Conservation (phyloP, 2,797 vertebrate genomes). For the Thripadectes ignobilis region DNA sequence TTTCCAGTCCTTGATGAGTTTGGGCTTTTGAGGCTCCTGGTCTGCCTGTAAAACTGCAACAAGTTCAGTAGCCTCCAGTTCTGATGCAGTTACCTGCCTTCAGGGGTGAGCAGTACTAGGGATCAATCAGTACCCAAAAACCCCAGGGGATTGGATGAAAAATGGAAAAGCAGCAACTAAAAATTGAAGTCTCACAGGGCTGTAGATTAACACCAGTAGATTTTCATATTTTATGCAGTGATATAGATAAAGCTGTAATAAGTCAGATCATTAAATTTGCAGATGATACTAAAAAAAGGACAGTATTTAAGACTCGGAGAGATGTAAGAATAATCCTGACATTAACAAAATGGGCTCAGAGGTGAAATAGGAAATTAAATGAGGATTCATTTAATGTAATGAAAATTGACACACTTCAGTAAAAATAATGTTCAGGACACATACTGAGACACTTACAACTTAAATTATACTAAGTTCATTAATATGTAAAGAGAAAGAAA, state of each 20-base stretch:
- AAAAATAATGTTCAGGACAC: conserved; percentile 57
- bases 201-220: conserved; percentile 27
- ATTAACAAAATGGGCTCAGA: conserved; percentile 60
- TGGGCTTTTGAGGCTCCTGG: neutral
- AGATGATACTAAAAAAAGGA: conserved; percentile 49
- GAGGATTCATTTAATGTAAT: conserved; percentile 20
- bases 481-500: conserved; percentile 17
- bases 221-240: conserved; percentile 61
- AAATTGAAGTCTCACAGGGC: neutral
- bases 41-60: neutral
- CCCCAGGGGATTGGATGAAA: neutral
- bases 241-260: conserved; percentile 39
- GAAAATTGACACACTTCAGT: conserved; percentile 53
- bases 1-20: neutral
- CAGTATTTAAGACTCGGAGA: conserved; percentile 36
- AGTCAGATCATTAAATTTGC: conserved; percentile 49
- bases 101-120: neutral
- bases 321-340: conserved; percentile 53
- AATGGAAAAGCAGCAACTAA: neutral
- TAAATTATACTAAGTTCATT: conserved; percentile 56
- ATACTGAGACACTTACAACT: conserved; percentile 22
- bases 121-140: neutral
- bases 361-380: conserved; percentile 59
- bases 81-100: neutral
- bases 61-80: neutral